These are phyloP conservation scores for Aramus guarauna DNA, from an alignment of 2,113 vertebrate genomes.

Conservation along the genomic window DNA sequence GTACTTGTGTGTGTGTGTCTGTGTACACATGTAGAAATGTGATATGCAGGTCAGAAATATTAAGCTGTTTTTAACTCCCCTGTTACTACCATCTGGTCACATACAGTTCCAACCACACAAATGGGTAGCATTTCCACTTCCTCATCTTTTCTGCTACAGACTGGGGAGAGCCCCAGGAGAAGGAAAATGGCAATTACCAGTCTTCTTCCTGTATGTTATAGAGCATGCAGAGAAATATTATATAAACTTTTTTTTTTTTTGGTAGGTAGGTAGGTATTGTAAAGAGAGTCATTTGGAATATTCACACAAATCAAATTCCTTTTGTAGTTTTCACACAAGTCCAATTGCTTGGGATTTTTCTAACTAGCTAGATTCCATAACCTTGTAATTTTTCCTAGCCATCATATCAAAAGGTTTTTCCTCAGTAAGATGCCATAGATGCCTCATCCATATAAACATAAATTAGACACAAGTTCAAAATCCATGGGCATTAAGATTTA, in stretches of 20 bases:
- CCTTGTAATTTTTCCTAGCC: background rate
- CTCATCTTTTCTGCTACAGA: background rate
- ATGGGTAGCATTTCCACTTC: background rate
- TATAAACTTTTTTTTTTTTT: background rate
- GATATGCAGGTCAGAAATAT: background rate
- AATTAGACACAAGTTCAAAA: background rate
- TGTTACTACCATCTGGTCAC: background rate
- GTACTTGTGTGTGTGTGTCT: background rate
- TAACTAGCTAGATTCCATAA: background rate
- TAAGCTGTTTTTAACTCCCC: background rate
- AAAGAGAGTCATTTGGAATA: background rate
- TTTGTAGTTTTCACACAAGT: background rate
- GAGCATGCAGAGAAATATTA: background rate
- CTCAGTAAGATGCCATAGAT: background rate
- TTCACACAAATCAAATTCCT: background rate
- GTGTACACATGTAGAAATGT: background rate
- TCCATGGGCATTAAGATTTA: background rate
- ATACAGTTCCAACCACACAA: background rate
- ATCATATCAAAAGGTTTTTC: background rate
- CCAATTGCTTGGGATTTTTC: background rate
- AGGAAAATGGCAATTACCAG: background rate
- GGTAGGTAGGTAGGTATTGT: background rate
- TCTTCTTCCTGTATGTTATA: background rate
- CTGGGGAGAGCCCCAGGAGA: background rate
- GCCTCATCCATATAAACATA: background rate